Base-by-base conservation (phyloP, 92 coral and sea anemone genomes). In the Porites rus region DNA sequence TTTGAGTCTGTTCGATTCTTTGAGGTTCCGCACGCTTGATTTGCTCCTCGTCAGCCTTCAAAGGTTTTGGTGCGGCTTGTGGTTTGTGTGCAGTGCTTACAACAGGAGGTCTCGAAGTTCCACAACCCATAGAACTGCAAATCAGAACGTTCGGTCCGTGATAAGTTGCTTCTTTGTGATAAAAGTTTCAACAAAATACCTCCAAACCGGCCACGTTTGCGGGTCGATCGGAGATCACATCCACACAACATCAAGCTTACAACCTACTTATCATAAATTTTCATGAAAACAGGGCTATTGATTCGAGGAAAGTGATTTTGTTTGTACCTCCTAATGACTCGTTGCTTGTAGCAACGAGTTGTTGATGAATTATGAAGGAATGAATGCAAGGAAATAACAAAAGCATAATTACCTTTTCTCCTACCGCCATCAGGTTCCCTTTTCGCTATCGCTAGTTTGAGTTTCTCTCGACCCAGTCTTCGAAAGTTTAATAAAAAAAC, bases 61-160 rank as follows among this genome's bases (percentile, higher is more conserved):
- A 38, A 38, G 46, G 83, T 7, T 69, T 80, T 51, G 63, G 90
- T 72, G 63, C 70, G 54, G 53, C 56, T 77, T 31, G 81, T 16
- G 86, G 88, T 58, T 68, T 89, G 69, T 76, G 84, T 69, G 88
- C 88, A 52, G 89, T 77, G 90, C 85, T 76, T 66, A 86, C 79
- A 80, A 91, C 82, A 9, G 92, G 93, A 74, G 98, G 92, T 24
- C 80, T 94, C n/a, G 99, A 96, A 16, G 89, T 89, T 84, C 99
- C 99, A 79, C 98, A 96, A 88, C 99, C 99, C 99, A 96, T 96
- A 80, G 90, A 91, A 91, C 94, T 92, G 58, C 20, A 88, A 89
- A 68, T 67, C 66, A 38, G 14, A 75, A 38, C 46, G 46, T 54
- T 4, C 46, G 76, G 56, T 28, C 20, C 19, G 18, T 51, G 61